Percentiles rank a stretch among this genome's conserved stretches.
Conservation (phyloP, 2,797 vertebrate genomes). For the Erpetoichthys calabaricus region DNA sequence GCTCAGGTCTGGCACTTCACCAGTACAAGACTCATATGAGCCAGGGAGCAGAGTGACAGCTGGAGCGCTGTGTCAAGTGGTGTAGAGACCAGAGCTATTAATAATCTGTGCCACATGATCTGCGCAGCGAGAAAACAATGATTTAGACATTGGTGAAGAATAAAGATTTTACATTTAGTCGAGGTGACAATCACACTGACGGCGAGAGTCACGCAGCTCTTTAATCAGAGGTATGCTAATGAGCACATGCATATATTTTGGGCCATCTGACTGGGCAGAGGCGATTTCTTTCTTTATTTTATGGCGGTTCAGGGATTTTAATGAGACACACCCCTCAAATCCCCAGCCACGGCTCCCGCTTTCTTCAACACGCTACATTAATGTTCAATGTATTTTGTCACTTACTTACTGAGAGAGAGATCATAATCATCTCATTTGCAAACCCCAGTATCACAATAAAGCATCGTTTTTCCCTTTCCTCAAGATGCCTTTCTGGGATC, state of each 20-base stretch:
- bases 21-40: slow-evolving; percentile 77
- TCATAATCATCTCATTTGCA: slow-evolving; percentile 14
- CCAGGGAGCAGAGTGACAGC: slow-evolving; percentile 87
- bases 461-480: too few relatives aligned
- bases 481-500: too few relatives aligned
- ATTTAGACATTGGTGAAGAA: slow-evolving; percentile 61
- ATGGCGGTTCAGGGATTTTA: slow-evolving; percentile 7
- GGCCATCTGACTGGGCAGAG: slow-evolving; percentile 27
- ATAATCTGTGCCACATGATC: slow-evolving; percentile 94
- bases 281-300: slow-evolving; percentile 1
- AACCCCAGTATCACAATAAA: neutral
- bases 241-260: slow-evolving; percentile 74
- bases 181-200: slow-evolving; percentile 50
- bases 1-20: slow-evolving; percentile 79
- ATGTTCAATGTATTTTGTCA: slow-evolving; percentile 19
- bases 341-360: neutral
- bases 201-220: slow-evolving; percentile 59
- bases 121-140: slow-evolving; percentile 41
- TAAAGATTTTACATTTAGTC: slow-evolving; percentile 74
- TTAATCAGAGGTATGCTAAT: slow-evolving; percentile 82
- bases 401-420: slow-evolving; percentile 19
- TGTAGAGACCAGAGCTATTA: slow-evolving; percentile 94
- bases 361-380: neutral
- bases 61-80: slow-evolving; percentile 97
- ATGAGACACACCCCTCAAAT: slow-evolving; percentile 3